Conservation (phyloP, 2,113 vertebrate species). For the Microcebus murinus region DNA sequence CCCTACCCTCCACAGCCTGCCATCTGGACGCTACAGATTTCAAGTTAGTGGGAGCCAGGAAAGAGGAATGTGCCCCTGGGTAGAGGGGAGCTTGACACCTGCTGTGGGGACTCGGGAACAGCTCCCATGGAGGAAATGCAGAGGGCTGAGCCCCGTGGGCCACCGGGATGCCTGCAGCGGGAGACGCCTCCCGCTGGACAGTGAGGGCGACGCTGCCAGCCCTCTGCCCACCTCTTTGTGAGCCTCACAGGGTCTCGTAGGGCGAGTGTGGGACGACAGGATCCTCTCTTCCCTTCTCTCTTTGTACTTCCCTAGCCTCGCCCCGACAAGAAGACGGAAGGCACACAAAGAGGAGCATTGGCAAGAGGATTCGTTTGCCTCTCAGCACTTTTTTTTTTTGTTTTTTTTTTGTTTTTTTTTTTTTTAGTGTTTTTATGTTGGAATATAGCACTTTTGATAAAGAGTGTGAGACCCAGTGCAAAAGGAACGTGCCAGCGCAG, state of each 20-base stretch:
- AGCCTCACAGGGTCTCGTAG: background rate
- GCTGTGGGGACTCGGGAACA: too few relatives aligned
- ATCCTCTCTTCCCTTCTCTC: background rate
- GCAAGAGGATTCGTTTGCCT: background rate
- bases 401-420: too few relatives aligned
- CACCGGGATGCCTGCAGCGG: background rate
- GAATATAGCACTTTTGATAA: background rate
- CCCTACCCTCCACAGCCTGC: too few relatives aligned
- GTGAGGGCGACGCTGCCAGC: background rate
- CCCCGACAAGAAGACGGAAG: background rate
- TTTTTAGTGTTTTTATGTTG: too few relatives aligned
- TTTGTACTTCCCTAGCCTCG: background rate
- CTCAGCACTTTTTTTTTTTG: background rate
- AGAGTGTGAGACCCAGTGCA: background rate
- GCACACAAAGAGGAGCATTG: background rate
- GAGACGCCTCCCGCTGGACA: background rate
- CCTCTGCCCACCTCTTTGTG: background rate
- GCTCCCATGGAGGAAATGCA: too few relatives aligned
- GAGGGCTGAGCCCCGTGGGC: background rate
- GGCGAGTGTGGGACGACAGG: background rate
- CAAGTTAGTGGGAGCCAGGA: too few relatives aligned
- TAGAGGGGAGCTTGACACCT: too few relatives aligned
- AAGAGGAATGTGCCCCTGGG: too few relatives aligned
- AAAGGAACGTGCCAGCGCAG: background rate
- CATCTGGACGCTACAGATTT: too few relatives aligned